Conservation (phyloP, 2,797 vertebrate genomes). For the Vultur gryphus region DNA sequence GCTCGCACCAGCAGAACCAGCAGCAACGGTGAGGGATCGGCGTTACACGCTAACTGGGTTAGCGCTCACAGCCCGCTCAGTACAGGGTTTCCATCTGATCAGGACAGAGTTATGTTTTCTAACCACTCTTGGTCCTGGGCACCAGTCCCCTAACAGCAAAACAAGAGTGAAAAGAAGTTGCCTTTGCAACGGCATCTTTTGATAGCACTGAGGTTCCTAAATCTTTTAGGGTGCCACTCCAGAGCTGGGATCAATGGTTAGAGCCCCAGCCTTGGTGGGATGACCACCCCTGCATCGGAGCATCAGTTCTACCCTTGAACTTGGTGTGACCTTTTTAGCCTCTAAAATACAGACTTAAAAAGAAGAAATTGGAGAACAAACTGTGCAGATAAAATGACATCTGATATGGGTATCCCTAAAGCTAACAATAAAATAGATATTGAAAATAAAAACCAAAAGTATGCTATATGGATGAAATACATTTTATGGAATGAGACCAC, state of each 20-base stretch:
- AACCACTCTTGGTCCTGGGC: background rate
- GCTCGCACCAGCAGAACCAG: background rate
- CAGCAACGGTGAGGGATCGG: accelerated
- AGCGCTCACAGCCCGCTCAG: background rate
- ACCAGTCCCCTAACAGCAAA: background rate
- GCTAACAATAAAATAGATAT: background rate
- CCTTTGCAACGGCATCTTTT: background rate
- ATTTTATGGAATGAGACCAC: background rate
- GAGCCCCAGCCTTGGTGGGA: background rate
- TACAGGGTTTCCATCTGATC: background rate
- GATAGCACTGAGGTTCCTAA: background rate
- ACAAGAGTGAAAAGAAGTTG: background rate
- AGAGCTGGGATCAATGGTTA: background rate
- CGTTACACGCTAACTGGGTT: background rate
- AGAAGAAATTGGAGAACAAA: background rate
- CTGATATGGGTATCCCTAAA: background rate
- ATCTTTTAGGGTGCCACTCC: background rate
- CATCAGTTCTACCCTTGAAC: background rate
- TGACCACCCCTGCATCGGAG: background rate
- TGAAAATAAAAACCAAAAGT: background rate
- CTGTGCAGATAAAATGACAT: background rate
- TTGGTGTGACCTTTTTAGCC: background rate
- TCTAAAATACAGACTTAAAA: background rate
- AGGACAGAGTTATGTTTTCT: background rate
- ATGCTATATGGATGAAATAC: background rate